Evolutionary conservation across 2,888 invertebrate genomes (phyloP).

Genomic region (Drosophila cyrtoloma): DNA sequence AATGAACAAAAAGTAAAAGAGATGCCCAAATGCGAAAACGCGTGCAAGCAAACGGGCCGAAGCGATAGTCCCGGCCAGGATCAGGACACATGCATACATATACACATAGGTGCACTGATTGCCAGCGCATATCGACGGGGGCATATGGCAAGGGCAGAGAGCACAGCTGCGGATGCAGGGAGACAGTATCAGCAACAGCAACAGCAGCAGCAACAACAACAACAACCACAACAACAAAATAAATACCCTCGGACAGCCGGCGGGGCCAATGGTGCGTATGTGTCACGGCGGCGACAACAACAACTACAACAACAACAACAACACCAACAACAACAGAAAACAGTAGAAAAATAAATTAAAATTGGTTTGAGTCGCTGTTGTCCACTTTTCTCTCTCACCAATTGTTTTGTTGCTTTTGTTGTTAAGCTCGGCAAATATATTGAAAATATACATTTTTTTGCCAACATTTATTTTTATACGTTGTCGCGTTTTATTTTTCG

Average conservation of each 20-base stretch:
- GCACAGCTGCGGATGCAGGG: constrained; percentile 10
- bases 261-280: constrained; percentile 76
- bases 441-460: constrained; percentile 54
- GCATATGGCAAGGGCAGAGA: constrained; percentile 22
- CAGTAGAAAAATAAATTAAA: constrained; percentile 66
- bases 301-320: constrained; percentile 26
- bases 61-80: constrained; percentile 73
- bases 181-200: constrained; percentile 18
- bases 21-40: constrained; percentile 77
- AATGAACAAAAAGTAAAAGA: constrained; percentile 80
- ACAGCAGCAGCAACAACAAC: constrained; percentile 18
- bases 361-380: constrained; percentile 61
- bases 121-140: constrained; percentile 48
- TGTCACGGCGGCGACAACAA: constrained; percentile 63
- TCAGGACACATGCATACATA: constrained; percentile 48
- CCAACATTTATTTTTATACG: constrained; percentile 47
- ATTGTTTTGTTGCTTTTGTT: constrained; percentile 39
- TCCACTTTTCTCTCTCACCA: constrained; percentile 17
- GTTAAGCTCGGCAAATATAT: constrained; percentile 65
- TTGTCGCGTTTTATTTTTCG: constrained; percentile 57
- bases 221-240: constrained; percentile 33
- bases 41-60: constrained; percentile 78
- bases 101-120: constrained; percentile 76
- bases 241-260: constrained; percentile 56
- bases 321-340: constrained; percentile 38